These are phyloP conservation scores for Paralinhomoeus sp. DNA, from an alignment of 2,888 invertebrate species.

Conservation along the genomic window DNA sequence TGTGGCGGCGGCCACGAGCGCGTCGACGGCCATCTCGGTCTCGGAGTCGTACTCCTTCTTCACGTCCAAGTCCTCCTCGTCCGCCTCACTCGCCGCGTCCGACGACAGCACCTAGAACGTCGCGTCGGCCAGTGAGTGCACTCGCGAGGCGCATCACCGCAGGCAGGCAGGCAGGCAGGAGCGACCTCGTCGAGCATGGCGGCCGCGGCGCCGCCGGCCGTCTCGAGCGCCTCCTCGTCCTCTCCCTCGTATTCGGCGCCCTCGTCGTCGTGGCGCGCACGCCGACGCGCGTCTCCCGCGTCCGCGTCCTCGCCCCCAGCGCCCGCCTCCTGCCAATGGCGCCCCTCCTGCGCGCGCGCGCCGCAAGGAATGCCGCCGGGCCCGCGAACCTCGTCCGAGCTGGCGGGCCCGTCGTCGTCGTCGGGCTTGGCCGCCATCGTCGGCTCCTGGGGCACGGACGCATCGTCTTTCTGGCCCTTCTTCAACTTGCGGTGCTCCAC, in stretches of 20 bases:
- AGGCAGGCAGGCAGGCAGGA: too few relatives aligned
- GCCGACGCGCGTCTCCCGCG: constrained; percentile 1
- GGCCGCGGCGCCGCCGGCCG: constrained; percentile 5
- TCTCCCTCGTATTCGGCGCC: constrained; percentile 30
- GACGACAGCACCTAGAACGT: constrained; percentile 18
- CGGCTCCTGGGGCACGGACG: neutral
- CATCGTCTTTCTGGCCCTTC: neutral
- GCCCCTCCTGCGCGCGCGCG: neutral
- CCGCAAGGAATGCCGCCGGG: neutral
- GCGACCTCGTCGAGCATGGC: constrained; percentile 5
- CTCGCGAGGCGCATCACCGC: too few relatives aligned
- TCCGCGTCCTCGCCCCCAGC: constrained; percentile 44
- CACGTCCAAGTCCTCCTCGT: constrained; percentile 13
- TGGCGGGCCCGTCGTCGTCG: neutral
- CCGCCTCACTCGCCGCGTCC: constrained; percentile 35
- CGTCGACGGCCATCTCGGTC: too few relatives aligned
- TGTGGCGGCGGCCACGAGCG: too few relatives aligned
- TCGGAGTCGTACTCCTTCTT: neutral
- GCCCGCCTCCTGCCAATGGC: constrained; percentile 13
- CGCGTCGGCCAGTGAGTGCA: too few relatives aligned
- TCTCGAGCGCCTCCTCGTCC: constrained; percentile 33
- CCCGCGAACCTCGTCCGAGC: neutral
- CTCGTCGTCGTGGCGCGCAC: constrained; percentile 6
- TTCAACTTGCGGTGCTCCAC: neutral
- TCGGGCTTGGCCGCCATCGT: neutral